Evolutionary conservation across 1,140 invertebrate genomes (phyloP), one percentile per base, ranked within the genome.

Genomic region (Nilaparvata lugens): DNA sequence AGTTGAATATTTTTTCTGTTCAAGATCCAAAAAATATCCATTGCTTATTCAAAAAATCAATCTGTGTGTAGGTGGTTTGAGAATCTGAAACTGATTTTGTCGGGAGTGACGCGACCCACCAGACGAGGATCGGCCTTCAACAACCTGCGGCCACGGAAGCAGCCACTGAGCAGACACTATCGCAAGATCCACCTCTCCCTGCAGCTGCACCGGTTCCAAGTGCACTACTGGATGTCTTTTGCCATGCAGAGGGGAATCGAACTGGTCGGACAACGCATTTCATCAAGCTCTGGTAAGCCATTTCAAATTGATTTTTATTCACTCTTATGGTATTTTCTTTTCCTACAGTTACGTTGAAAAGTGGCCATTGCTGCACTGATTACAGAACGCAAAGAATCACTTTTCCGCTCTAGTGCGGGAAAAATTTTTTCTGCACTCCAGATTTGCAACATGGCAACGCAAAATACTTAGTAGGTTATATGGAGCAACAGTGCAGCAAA

Each of bases 181-280:
- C 86, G 88, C 58, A 90, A 88, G 65, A 81, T 96, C 45, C 84
- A 92, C 67, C 74, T 97, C 0, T 87, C 89, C 0, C 78, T 97
- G 31, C 88, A 86, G 1, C 79, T 97, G 40, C 93, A 95, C 70
- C 85, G 88, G 62, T 91, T 97, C 67, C 89, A 94, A 74, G 89
- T 98, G 11, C 91, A 88, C 69, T 98, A 99, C 76, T 98, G 95
- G 95, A 95, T 97, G 85, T 98, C 95, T 0, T 97, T 94, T 70
- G 91, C 93, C 0, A 91, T 95, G 81, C 93, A 97, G 69, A 83
- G 92, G 64, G 97, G 97, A 0, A 89, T 95, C 59, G 90, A 97
- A 70, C 79, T 98, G 35, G 83, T 87, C n/a, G 92, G 93, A 0
- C 90, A 88, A 14, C 79, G 89, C 18, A 81, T 96, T 6, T 86